Evolutionary conservation across 2,797 vertebrate species (phyloP), one percentile per base, ranked within the genome.

Genomic region (Distichodus sexfasciatus): DNA sequence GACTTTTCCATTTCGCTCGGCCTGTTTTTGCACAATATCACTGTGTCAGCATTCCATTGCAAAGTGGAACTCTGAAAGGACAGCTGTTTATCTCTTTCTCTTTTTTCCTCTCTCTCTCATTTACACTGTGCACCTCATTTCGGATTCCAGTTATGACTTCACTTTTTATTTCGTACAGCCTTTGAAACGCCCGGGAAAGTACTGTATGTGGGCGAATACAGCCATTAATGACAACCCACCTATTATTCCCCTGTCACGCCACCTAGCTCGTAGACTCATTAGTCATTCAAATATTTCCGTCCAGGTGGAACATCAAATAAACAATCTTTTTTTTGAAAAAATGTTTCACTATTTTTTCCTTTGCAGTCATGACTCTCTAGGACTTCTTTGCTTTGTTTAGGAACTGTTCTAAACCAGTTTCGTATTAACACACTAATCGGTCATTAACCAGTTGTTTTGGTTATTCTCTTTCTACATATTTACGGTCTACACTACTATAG

Each of bases 101-200:
- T 17, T 23, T 69, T 44, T 53, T 60, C 11, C n/a, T 2, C 26
- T 35, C 19, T 21, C 8, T 59, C 24, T n/a, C n/a, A n/a, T n/a
- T n/a, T n/a, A n/a, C n/a, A 55, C 28, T 67, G 43, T 41, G 68
- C 51, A 66, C 58, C 80, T 87, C 76, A 81, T 86, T 82, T 82
- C 82, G 67, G 70, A n/a, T 61, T 74, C 24, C 74, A 73, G 83
- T 83, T 86, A 83, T 72, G 82, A 76, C 75, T 76, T 69, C 71
- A 72, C 65, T 48, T 68, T 54, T 61, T 23, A 2, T 62, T 62
- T 75, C 43, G 63, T 46, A 66, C 36, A 15, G 33, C 43, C 63
- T 64, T 63, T 50, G 31, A 28, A 48, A 55, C 57, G 36, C 35
- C 17, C 43, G n/a, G 67, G 76, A 78, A 79, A 79, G 74, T 76